Evolutionary conservation across 1,140 invertebrate species (phyloP).

Genomic region (Eriocheir sinensis): DNA sequence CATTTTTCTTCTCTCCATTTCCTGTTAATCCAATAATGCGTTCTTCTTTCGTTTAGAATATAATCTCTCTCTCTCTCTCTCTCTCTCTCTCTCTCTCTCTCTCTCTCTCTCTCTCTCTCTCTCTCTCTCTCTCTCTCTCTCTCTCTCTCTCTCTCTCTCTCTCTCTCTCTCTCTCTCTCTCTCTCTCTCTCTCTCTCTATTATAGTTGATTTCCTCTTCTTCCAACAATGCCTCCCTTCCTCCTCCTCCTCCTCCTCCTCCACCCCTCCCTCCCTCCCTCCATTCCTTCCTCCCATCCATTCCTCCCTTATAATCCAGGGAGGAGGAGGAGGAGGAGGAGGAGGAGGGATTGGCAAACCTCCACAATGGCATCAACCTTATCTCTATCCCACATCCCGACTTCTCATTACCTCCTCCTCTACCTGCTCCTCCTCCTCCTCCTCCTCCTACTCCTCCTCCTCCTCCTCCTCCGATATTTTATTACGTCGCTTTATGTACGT

Average conservation of each 20-base stretch:
- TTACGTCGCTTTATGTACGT: not conserved
- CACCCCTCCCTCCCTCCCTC: too few relatives aligned
- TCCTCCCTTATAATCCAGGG: not conserved
- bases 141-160: not conserved
- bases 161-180: not conserved
- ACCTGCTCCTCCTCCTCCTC: not conserved
- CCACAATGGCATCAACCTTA: not conserved
- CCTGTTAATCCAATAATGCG: not conserved
- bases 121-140: slow-evolving; percentile 22
- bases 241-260: not conserved
- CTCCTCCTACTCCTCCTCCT: not conserved
- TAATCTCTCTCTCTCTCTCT: too few relatives aligned
- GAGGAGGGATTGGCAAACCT: not conserved
- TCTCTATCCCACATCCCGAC: slow-evolving; percentile 19
- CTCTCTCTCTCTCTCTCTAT: not conserved
- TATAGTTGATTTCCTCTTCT: slow-evolving; percentile 25
- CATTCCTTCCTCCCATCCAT: too few relatives aligned
- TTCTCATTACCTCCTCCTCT: not conserved
- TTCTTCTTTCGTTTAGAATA: not conserved
- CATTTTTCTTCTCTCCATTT: not conserved
- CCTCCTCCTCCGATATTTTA: not conserved
- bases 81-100: too few relatives aligned
- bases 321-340: not conserved
- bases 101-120: not conserved
- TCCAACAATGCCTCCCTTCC: not conserved